These are phyloP conservation scores for Bujurquina vittata DNA, from an alignment of 2,113 vertebrate genomes.

Conservation along the genomic window DNA sequence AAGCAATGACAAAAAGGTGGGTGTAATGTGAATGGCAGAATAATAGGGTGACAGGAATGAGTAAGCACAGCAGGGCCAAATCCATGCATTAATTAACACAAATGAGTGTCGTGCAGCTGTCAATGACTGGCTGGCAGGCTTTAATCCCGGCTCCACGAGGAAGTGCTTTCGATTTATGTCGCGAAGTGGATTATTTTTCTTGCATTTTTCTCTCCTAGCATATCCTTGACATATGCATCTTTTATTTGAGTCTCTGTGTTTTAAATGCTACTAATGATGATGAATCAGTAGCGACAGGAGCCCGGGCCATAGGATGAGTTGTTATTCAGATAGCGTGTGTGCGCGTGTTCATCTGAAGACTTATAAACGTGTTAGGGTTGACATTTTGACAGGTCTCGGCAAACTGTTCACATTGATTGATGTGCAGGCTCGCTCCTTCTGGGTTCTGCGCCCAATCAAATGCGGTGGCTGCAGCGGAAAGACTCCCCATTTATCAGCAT, in stretches of 20 bases:
- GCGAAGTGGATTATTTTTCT: conserved; percentile 39
- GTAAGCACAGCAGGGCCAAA: conserved; percentile 34
- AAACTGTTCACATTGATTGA: conserved; percentile 81
- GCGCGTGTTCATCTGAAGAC: conserved; percentile 68
- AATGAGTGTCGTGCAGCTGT: conserved; percentile 45
- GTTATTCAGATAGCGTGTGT: conserved; percentile 69
- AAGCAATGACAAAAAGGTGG: conserved; percentile 57
- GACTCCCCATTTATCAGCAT: conserved; percentile 71
- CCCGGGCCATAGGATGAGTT: conserved; percentile 68
- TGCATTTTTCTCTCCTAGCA: conserved; percentile 3
- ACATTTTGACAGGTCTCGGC: conserved; percentile 78
- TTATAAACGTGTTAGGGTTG: conserved; percentile 75
- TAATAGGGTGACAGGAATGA: conserved; percentile 48
- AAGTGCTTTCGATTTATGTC: conserved; percentile 46
- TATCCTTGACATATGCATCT: conserved; percentile 50
- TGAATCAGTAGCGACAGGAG: conserved; percentile 74
- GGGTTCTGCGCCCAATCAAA: conserved; percentile 58
- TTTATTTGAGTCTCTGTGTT: conserved; percentile 45
- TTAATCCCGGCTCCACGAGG: conserved; percentile 44
- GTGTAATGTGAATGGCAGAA: conserved; percentile 52
- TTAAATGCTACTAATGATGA: conserved; percentile 75
- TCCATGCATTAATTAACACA: conserved; percentile 71
- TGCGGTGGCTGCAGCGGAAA: conserved; percentile 51
- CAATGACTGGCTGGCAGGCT: conserved; percentile 45
- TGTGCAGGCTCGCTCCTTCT: conserved; percentile 59